Evolutionary conservation across 2,797 vertebrate genomes (phyloP).

Genomic region (Hippopotamyrus pictus): DNA sequence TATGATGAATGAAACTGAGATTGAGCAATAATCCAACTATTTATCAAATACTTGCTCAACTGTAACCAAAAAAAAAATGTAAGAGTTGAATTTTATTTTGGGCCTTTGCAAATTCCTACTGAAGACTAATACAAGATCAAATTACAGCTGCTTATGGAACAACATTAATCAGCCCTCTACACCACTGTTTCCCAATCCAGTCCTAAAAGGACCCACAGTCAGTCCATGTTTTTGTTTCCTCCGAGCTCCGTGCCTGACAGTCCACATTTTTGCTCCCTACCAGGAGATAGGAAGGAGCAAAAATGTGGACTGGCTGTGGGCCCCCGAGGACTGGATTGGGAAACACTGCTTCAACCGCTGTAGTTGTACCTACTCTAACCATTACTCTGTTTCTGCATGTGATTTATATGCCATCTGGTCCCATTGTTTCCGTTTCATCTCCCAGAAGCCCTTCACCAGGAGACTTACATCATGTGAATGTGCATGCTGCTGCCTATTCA

Average conservation of each 20-base stretch:
- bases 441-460: background rate
- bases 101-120: background rate
- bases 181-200: background rate
- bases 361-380: background rate
- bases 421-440: conserved; percentile 1
- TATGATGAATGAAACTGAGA: background rate
- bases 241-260: background rate
- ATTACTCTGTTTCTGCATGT: background rate
- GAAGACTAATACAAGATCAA: background rate
- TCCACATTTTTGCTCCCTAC: background rate
- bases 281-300: background rate
- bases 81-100: background rate
- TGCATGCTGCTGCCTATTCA: background rate
- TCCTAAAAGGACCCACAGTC: background rate
- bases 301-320: background rate
- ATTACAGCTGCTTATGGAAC: background rate
- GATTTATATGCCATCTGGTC: conserved; percentile 8
- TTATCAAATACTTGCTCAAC: background rate
- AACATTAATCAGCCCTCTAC: background rate
- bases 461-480: background rate
- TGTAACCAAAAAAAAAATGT: background rate
- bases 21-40: background rate
- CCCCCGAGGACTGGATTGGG: background rate
- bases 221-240: background rate
- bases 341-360: background rate